Conservation (phyloP, 2,888 invertebrate genomes). For the Andrena hattorfiana region DNA sequence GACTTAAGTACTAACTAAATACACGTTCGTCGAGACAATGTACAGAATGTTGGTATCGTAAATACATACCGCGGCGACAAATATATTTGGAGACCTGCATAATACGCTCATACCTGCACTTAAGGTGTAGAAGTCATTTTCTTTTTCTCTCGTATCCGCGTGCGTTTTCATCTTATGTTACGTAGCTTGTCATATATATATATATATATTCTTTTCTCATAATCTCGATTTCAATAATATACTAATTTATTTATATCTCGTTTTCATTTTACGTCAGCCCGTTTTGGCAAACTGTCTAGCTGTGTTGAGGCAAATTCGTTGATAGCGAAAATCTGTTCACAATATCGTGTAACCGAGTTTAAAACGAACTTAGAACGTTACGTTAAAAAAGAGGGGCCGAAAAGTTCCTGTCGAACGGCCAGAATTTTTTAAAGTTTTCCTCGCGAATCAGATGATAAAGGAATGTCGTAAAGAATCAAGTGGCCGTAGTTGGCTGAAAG, state of each 20-base stretch:
- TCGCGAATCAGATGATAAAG: background rate
- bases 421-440: background rate
- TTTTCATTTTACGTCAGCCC: conserved; percentile 70
- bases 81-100: conserved; percentile 51
- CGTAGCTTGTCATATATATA: conserved; percentile 67
- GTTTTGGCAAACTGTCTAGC: conserved; percentile 75
- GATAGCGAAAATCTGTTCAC: conserved; percentile 76
- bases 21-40: conserved; percentile 40
- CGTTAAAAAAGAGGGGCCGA: background rate
- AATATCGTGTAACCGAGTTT: conserved; percentile 52
- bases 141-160: conserved; percentile 54
- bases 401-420: background rate
- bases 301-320: conserved; percentile 77
- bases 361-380: background rate
- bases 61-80: conserved; percentile 44
- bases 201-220: conserved; percentile 29
- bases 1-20: conserved; percentile 53
- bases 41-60: conserved; percentile 55
- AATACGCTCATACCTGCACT: conserved; percentile 59
- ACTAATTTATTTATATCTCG: conserved; percentile 72
- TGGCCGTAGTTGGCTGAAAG: conserved; percentile 14
- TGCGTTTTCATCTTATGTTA: conserved; percentile 64
- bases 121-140: conserved; percentile 59
- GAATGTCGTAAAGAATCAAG: background rate
- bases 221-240: conserved; percentile 61